phyloP scores from a whole-genome alignment of 2,113 vertebrate genomes.

The Pangasianodon gigas region DNA sequence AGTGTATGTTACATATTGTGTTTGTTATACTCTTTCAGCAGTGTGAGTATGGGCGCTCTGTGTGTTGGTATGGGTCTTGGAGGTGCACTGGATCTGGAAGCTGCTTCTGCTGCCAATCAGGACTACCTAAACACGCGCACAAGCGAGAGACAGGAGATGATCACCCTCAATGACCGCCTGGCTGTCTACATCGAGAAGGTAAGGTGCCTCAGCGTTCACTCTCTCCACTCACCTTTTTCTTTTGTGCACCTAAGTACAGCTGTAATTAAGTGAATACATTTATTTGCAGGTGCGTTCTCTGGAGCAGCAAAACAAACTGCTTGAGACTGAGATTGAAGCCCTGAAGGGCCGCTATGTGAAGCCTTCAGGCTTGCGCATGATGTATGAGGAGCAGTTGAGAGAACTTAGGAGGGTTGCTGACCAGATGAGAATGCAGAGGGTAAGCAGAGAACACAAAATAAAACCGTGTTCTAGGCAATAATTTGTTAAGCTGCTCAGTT shows the following conservation, averaged over 20 bases:
- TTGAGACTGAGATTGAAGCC: constrained; percentile 68
- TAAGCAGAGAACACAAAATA: constrained; percentile 47
- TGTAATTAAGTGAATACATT: background rate
- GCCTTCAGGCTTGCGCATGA: constrained; percentile 65
- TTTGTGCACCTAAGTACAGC: background rate
- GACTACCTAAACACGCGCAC: constrained; percentile 68
- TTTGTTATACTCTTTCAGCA: constrained; percentile 54
- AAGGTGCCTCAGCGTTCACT: constrained; percentile 23
- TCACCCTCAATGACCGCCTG: constrained; percentile 75
- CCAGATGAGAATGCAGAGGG: constrained; percentile 68
- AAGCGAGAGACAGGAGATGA: constrained; percentile 70
- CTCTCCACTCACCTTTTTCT: background rate
- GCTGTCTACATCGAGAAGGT: constrained; percentile 73
- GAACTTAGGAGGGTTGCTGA: constrained; percentile 69
- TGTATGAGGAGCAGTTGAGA: constrained; percentile 71
- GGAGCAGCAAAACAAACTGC: constrained; percentile 66
- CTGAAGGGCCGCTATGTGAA: constrained; percentile 59
- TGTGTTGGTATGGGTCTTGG: constrained; percentile 61
- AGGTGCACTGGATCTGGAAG: constrained; percentile 65
- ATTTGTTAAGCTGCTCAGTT: background rate
- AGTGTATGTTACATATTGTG: background rate
- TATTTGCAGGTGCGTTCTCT: constrained; percentile 69
- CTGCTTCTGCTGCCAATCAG: constrained; percentile 71
- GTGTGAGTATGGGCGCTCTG: constrained; percentile 62
- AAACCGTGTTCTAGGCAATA: background rate